Conservation (phyloP, 1,140 invertebrate genomes). For the Parapsyche elsis region DNA sequence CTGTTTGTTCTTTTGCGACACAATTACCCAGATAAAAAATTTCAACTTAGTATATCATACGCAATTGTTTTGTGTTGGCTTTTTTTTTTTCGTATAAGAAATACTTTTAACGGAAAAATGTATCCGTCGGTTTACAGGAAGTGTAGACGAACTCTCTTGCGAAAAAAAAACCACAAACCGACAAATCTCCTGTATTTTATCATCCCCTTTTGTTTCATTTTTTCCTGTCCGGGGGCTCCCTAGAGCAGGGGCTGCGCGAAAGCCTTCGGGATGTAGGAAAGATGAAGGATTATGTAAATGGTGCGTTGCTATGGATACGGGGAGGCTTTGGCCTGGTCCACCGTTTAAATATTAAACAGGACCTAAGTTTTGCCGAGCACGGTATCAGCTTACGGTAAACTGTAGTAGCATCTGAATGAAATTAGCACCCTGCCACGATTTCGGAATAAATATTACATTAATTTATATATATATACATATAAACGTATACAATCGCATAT, state of each 20-base stretch:
- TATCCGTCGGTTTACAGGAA: constrained; percentile 52
- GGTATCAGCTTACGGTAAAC: constrained; percentile 45
- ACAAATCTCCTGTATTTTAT: constrained; percentile 54
- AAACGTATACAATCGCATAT: background rate
- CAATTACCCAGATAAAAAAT: no score
- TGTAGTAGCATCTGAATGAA: constrained; percentile 40
- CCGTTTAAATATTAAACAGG: constrained; percentile 56
- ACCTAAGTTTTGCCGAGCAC: constrained; percentile 48
- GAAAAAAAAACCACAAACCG: constrained; percentile 54
- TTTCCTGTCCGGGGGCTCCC: constrained; percentile 33
- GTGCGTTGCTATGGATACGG: constrained; percentile 50
- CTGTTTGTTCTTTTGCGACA: no score
- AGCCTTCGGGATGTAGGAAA: constrained; percentile 52
- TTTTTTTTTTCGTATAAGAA: constrained; percentile 19
- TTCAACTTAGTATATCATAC: background rate
- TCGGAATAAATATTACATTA: constrained; percentile 45
- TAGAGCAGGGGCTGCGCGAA: constrained; percentile 34
- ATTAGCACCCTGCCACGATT: constrained; percentile 46
- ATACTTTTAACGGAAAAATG: constrained; percentile 53
- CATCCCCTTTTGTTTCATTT: constrained; percentile 54
- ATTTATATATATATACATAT: constrained; percentile 35
- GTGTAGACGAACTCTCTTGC: constrained; percentile 43
- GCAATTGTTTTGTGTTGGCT: background rate
- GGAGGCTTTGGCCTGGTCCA: constrained; percentile 44
- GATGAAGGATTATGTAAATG: constrained; percentile 57